A percentile compares a stretch with the other conserved stretches of the same genome.
phyloP scores from a whole-genome alignment of 2,113 vertebrate genomes.

The Megaceryle maxima region DNA sequence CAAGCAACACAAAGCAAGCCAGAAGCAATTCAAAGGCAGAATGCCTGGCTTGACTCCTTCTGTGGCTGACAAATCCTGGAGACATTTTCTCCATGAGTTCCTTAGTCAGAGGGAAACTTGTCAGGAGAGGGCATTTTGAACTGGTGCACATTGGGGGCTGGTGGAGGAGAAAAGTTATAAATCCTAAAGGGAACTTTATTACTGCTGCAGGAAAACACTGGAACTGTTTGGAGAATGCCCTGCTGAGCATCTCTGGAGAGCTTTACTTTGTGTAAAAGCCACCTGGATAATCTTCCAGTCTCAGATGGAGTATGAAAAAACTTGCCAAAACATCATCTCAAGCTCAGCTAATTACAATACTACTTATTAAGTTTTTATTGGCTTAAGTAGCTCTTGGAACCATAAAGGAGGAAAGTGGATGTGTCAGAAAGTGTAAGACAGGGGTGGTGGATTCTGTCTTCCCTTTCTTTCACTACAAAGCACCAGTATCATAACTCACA shows the following conservation, averaged over 20 bases:
- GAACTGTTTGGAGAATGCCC: not conserved
- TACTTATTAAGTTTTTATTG: not conserved
- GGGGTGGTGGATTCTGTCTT: not conserved
- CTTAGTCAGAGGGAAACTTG: not conserved
- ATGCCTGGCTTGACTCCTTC: not conserved
- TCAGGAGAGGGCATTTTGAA: not conserved
- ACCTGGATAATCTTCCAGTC: not conserved
- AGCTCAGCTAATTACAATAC: not conserved
- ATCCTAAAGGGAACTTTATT: not conserved
- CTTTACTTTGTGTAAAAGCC: not conserved
- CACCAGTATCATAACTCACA: not conserved
- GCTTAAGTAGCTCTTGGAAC: not conserved
- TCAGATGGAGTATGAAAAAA: not conserved
- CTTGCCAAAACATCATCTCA: not conserved
- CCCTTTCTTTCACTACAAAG: not conserved
- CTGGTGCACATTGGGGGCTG: accelerated
- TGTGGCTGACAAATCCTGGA: not conserved
- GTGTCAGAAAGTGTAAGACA: not conserved
- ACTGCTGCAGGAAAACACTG: not conserved
- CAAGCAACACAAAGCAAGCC: not conserved
- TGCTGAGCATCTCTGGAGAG: not conserved
- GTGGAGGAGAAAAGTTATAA: not conserved
- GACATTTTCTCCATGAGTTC: not conserved
- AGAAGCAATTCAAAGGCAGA: not conserved
- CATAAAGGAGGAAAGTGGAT: not conserved